These are phyloP conservation scores for Dusona sp. DNA, from an alignment of 2,888 invertebrate species.

Conservation along the genomic window DNA sequence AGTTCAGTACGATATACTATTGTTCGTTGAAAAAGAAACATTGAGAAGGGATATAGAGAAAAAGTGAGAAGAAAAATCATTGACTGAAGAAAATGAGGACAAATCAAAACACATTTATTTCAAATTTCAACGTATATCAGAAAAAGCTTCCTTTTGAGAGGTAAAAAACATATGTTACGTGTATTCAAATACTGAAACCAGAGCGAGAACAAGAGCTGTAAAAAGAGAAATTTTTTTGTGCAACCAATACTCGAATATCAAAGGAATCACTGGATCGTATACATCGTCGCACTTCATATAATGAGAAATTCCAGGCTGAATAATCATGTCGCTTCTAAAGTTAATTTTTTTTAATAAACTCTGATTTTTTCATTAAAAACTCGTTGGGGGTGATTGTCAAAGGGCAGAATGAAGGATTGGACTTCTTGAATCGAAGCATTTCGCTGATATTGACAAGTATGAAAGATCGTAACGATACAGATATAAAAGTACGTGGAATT, in stretches of 20 bases:
- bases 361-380: neutral
- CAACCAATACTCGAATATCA: constrained; percentile 49
- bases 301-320: constrained; percentile 49
- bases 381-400: neutral
- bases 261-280: constrained; percentile 37
- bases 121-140: neutral
- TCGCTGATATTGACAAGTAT: neutral
- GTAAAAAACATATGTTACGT: neutral
- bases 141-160: constrained; percentile 21
- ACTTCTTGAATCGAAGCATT: neutral
- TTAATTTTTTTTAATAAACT: constrained; percentile 1
- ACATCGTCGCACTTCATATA: constrained; percentile 52
- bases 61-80: neutral
- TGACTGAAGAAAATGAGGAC: neutral
- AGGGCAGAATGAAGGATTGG: neutral
- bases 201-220: constrained; percentile 18
- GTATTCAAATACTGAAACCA: constrained; percentile 33
- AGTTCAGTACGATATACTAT: neutral
- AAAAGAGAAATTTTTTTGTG: constrained; percentile 38
- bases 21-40: neutral
- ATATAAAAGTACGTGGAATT: constrained; percentile 5
- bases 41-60: neutral
- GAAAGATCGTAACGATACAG: neutral
- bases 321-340: constrained; percentile 27
- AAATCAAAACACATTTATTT: neutral